Percentiles rank a stretch among this genome's conserved stretches.
Conservation (phyloP, 1,140 invertebrate species). For the Macrobrachium rosenbergii region DNA sequence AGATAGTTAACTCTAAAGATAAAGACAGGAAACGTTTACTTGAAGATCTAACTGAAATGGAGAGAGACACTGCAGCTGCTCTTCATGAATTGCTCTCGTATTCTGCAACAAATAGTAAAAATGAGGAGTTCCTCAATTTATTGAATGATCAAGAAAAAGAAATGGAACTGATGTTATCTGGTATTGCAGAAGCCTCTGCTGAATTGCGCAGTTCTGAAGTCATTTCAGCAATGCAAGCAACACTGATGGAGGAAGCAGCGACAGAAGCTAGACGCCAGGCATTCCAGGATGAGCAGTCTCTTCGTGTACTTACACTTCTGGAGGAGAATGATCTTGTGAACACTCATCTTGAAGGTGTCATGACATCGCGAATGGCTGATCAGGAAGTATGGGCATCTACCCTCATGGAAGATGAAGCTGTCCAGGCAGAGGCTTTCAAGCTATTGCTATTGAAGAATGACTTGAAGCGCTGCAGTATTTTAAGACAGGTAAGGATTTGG, state of each 20-base stretch:
- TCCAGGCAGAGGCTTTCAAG: conserved; percentile 63
- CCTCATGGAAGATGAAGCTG: conserved; percentile 60
- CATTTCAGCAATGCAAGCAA: conserved; percentile 70
- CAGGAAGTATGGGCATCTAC: conserved; percentile 56
- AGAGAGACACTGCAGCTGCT: conserved; percentile 49
- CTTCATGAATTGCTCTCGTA: conserved; percentile 51
- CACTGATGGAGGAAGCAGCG: conserved; percentile 73
- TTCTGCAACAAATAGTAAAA: conserved; percentile 68
- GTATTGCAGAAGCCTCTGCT: conserved; percentile 64
- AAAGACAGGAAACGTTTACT: conserved; percentile 51
- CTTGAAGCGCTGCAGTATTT: conserved; percentile 60
- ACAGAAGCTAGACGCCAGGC: conserved; percentile 76
- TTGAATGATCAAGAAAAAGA: conserved; percentile 59
- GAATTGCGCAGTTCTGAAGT: conserved; percentile 66
- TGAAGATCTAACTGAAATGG: conserved; percentile 44
- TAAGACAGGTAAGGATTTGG: conserved; percentile 57
- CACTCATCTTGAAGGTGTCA: conserved; percentile 78
- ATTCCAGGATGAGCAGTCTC: conserved; percentile 81
- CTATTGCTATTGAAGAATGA: conserved; percentile 61
- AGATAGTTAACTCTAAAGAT: conserved; percentile 53
- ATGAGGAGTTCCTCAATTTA: conserved; percentile 53
- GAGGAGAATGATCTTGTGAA: conserved; percentile 82
- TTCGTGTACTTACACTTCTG: conserved; percentile 79
- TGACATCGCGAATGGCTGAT: conserved; percentile 45
- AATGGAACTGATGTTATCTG: conserved; percentile 51